Conservation (phyloP, 1,140 invertebrate genomes). For the Dufourea novaeangliae region DNA sequence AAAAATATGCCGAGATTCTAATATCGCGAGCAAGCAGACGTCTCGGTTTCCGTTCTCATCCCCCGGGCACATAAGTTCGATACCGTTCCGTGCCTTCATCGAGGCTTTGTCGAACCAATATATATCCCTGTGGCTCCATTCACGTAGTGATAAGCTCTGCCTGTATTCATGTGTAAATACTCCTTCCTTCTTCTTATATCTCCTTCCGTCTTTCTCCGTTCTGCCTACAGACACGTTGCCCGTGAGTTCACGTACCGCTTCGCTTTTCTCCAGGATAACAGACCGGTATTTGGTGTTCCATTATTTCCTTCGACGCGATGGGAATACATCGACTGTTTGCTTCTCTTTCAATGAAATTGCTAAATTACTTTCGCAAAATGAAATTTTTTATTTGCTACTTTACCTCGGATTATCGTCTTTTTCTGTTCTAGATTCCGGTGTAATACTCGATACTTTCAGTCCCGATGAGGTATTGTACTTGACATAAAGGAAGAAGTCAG, state of each 20-base stretch:
- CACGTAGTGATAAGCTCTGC: slow-evolving; percentile 66
- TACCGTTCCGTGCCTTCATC: slow-evolving; percentile 62
- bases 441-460: too few relatives aligned
- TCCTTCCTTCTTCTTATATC: slow-evolving; percentile 53
- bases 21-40: slow-evolving; percentile 59
- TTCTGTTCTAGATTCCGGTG: too few relatives aligned
- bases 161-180: slow-evolving; percentile 73
- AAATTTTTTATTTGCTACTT: not conserved
- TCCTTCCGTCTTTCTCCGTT: slow-evolving; percentile 12
- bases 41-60: slow-evolving; percentile 39
- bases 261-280: slow-evolving; percentile 1
- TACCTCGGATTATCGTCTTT: too few relatives aligned
- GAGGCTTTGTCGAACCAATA: slow-evolving; percentile 66
- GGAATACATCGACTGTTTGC: slow-evolving; percentile 35
- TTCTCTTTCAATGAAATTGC: not conserved
- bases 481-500: too few relatives aligned
- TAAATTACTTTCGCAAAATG: slow-evolving; percentile 25
- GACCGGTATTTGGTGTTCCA: slow-evolving; percentile 29
- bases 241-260: slow-evolving; percentile 14
- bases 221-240: not conserved
- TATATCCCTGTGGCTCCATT: slow-evolving; percentile 61
- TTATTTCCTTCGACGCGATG: slow-evolving; percentile 34
- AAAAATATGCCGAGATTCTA: slow-evolving; percentile 55
- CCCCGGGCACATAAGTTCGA: slow-evolving; percentile 58
- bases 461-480: too few relatives aligned